A percentile compares a stretch with the other conserved stretches of the same genome.
Conservation (phyloP, 2,888 invertebrate species). For the Cantharis lateralis region DNA sequence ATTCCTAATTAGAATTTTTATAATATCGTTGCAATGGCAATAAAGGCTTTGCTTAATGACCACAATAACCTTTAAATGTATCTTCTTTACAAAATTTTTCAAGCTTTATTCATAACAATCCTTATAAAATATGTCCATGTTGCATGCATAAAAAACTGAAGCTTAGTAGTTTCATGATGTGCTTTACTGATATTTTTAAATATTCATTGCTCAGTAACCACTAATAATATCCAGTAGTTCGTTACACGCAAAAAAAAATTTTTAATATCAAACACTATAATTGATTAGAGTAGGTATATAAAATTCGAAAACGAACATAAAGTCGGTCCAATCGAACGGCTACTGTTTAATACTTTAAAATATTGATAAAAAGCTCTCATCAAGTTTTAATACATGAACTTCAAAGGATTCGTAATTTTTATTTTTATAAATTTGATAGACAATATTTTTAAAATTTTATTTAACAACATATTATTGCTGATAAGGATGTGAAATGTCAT, state of each 20-base stretch:
- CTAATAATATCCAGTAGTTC: neutral
- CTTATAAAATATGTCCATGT: neutral
- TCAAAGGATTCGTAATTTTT: no score
- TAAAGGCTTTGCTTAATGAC: neutral
- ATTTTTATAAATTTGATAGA: no score
- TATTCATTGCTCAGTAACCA: neutral
- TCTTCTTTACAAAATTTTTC: neutral
- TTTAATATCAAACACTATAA: no score
- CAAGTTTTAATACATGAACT: no score
- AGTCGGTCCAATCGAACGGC: no score
- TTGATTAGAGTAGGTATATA: no score
- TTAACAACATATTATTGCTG: neutral
- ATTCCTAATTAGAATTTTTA: neutral
- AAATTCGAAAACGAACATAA: no score
- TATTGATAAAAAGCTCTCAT: no score
- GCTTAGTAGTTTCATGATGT: neutral
- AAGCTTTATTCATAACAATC: neutral
- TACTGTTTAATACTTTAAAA: no score
- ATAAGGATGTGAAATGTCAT: neutral
- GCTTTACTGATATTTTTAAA: neutral
- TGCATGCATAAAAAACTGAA: neutral
- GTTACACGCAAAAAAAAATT: no score
- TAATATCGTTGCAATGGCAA: neutral
- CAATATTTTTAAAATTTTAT: no score
- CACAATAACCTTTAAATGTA: neutral